A percentile compares a stretch with the other conserved stretches of the same genome.
Evolutionary conservation across 2,888 invertebrate genomes (phyloP).

Genomic region (Ornithoptera alexandrae): DNA sequence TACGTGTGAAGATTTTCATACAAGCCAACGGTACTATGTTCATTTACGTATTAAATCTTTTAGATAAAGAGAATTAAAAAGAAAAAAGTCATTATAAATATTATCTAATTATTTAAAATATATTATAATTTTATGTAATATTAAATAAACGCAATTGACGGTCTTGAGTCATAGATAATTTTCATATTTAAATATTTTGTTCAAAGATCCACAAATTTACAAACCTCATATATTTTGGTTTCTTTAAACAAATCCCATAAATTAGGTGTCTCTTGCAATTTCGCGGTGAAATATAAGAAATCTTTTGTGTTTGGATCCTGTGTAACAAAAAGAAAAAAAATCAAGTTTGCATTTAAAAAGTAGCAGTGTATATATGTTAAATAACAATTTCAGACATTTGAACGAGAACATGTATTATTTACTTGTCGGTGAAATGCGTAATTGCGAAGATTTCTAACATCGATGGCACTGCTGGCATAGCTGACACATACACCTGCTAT

Average conservation of each 20-base stretch:
- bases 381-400: not conserved
- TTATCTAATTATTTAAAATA: no score
- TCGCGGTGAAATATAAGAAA: slow-evolving; percentile 64
- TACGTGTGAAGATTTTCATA: no score
- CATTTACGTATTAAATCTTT: no score
- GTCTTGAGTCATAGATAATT: no score
- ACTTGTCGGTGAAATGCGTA: slow-evolving; percentile 71
- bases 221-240: slow-evolving; percentile 62
- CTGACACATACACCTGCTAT: slow-evolving; percentile 63
- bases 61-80: no score
- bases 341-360: no score
- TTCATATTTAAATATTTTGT: not conserved
- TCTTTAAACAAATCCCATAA: slow-evolving; percentile 64
- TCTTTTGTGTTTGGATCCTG: slow-evolving; percentile 69
- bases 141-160: no score
- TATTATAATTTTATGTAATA: no score
- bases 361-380: not conserved
- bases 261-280: slow-evolving; percentile 69
- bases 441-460: slow-evolving; percentile 55
- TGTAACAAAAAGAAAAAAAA: not conserved
- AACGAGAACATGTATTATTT: slow-evolving; percentile 1
- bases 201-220: not conserved
- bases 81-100: no score
- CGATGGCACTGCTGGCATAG: slow-evolving; percentile 57
- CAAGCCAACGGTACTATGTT: no score